Evolutionary conservation across 2,797 vertebrate species (phyloP).

Genomic region (Sparus aurata): DNA sequence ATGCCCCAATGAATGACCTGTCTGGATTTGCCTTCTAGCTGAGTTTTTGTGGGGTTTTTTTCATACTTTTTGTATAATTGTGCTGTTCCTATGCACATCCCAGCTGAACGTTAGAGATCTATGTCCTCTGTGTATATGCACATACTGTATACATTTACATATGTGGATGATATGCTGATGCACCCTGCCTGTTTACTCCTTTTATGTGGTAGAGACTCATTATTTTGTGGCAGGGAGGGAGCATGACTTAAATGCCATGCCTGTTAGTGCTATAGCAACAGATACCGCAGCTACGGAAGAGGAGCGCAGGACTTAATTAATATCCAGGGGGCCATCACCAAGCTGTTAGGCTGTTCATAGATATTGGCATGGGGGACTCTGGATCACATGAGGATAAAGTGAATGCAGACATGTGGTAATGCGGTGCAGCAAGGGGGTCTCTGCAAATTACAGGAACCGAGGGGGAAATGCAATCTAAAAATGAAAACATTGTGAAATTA

Average conservation of each 20-base stretch:
- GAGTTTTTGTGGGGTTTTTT: slow-evolving; percentile 45
- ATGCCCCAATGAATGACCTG: slow-evolving; percentile 71
- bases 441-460: slow-evolving; percentile 34
- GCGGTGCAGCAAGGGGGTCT: slow-evolving; percentile 32
- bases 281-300: slow-evolving; percentile 48
- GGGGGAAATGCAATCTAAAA: slow-evolving; percentile 36
- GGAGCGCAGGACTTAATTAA: slow-evolving; percentile 71
- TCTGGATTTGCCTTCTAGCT: slow-evolving; percentile 69
- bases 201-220: slow-evolving; percentile 53
- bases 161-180: slow-evolving; percentile 7
- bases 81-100: slow-evolving; percentile 18
- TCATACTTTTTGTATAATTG: slow-evolving; percentile 42
- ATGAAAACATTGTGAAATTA: slow-evolving; percentile 17
- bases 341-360: slow-evolving; percentile 52
- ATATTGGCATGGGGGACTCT: slow-evolving; percentile 47
- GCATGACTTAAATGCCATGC: slow-evolving; percentile 67
- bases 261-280: slow-evolving; percentile 62
- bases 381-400: slow-evolving; percentile 51
- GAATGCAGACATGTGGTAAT: slow-evolving; percentile 44
- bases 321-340: slow-evolving; percentile 67
- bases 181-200: slow-evolving; percentile 8
- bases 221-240: slow-evolving; percentile 48
- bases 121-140: slow-evolving; percentile 19
- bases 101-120: slow-evolving; percentile 32
- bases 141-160: slow-evolving; percentile 29